Conservation (phyloP, 2,113 vertebrate species). For the Tychaedon coryphoeus region DNA sequence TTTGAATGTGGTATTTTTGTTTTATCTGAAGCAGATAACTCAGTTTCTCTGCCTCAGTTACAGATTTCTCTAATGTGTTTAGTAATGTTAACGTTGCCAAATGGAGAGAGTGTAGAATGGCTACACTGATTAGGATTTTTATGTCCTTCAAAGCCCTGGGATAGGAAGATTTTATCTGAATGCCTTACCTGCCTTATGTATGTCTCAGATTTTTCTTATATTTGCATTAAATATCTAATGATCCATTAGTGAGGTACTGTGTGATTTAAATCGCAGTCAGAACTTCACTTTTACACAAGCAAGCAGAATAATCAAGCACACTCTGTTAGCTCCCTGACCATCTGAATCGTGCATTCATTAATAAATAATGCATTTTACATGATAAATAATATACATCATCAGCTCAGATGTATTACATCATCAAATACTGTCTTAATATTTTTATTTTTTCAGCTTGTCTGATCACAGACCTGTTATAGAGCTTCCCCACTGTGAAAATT, state of each 20-base stretch:
- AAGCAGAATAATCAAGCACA: neutral
- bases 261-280: neutral
- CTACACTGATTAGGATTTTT: neutral
- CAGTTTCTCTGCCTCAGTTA: neutral
- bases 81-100: neutral
- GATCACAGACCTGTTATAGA: slow-evolving; percentile 90
- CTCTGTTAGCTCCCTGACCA: neutral
- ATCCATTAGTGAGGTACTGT: neutral
- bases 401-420: neutral
- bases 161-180: neutral
- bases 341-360: neutral
- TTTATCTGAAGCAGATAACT: neutral
- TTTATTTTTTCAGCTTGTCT: slow-evolving; percentile 78
- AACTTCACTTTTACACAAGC: neutral
- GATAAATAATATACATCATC: neutral
- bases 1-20: neutral
- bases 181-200: neutral
- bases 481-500: slow-evolving; percentile 93
- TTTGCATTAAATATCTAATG: neutral
- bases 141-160: neutral
- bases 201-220: neutral
- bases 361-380: neutral
- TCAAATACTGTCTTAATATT: neutral
- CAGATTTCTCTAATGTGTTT: neutral
- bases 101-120: neutral